Evolutionary conservation across 2,888 invertebrate genomes (phyloP), one percentile per base, ranked within the genome.

Genomic region (Crossocerus cetratus): DNA sequence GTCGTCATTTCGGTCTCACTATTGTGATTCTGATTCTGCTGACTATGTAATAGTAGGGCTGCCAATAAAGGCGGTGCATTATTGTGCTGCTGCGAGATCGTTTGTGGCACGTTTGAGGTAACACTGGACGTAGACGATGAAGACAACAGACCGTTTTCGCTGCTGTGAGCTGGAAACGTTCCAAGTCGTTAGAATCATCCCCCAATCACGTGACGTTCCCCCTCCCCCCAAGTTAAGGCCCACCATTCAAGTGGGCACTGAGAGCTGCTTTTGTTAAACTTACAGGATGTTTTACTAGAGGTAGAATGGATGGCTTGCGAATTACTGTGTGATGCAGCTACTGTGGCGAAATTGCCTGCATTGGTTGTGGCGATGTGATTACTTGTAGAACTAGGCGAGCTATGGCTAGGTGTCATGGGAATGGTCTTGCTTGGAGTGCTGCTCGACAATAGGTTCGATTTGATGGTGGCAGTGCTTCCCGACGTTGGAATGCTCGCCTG

Each of bases 341-440:
- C 94, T 44, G 94, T 93, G 74, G 94, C 94, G 91, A 94, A 94
- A 85, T 93, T 93, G 79, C 93, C 91, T 69, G 88, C 88, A 78
- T 89, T 90, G 67, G 89, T 88, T 63, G 89, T 87, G 59, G 88
- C 87, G 69, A 90, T 86, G 70, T 90, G 90, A 84, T 90, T 90
- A 83, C 86, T 89, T 59, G 88, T 88, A 73, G 90, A 89, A 85
- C 88, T 90, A 81, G 89, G 90, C 84, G 90, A 89, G 88, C 87
- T 89, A 86, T 89, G 90, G 88, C 89, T 90, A 91, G 92, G 92
- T 92, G 93, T 93, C 93, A 94, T 92, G 92, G 92, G 92, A 89
- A 90, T 88, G 90, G 88, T 87, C 87, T 89, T 90, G 86, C 88
- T 90, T 73, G 90, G 89, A 85, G 90, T 89, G 86, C 88, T 89